Evolutionary conservation across 2,888 invertebrate genomes (phyloP).

Genomic region (Incurvaria masculella): DNA sequence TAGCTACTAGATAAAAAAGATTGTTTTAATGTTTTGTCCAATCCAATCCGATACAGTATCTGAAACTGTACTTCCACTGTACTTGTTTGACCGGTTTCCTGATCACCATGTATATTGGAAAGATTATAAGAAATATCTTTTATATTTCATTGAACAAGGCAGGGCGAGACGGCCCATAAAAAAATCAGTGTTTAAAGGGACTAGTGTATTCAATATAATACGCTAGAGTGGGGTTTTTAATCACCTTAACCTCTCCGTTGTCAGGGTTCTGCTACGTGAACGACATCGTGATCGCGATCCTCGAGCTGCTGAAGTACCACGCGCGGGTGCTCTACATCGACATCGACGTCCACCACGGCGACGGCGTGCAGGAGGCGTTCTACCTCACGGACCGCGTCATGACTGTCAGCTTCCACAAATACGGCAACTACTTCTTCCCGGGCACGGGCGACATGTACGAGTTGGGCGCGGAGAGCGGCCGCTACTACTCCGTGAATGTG

Average conservation of each 20-base stretch:
- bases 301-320: constrained; percentile 92
- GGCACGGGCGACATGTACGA: constrained; percentile 99
- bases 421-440: constrained; percentile 96
- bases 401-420: constrained; percentile 99
- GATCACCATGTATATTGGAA: too few species aligned
- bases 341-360: constrained; percentile 98
- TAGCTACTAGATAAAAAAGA: too few species aligned
- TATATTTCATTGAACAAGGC: too few species aligned
- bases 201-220: too few species aligned
- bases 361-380: constrained; percentile 97
- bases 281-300: constrained; percentile 96
- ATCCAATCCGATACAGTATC: too few species aligned
- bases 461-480: constrained; percentile 91
- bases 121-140: too few species aligned
- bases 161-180: too few species aligned
- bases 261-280: constrained; percentile 97
- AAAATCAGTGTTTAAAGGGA: too few species aligned
- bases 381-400: constrained; percentile 96
- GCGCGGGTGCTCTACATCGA: constrained; percentile 96
- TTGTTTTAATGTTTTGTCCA: too few species aligned
- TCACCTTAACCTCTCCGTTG: constrained; percentile 4
- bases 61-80: too few species aligned
- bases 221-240: too few species aligned
- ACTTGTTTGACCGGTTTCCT: too few species aligned
- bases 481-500: constrained; percentile 97